Percentiles rank a stretch among this genome's conserved stretches.
phyloP scores from a whole-genome alignment of 2,797 vertebrate species.

The Rhynchonycteris naso region DNA sequence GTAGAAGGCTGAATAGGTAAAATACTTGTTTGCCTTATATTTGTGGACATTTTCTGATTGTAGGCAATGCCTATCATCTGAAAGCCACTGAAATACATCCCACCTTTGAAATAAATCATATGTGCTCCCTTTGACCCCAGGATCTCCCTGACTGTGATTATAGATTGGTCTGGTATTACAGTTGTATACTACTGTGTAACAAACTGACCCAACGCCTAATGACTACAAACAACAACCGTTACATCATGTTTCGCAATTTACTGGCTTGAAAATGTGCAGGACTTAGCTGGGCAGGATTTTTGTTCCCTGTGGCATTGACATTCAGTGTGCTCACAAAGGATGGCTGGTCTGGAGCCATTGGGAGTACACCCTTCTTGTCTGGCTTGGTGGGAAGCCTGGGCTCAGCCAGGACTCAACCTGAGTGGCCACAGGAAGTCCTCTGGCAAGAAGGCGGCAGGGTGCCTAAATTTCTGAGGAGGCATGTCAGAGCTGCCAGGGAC shows the following conservation, averaged over 20 bases:
- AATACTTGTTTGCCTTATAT: fast-evolving
- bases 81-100: not conserved
- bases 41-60: not conserved
- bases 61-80: fast-evolving
- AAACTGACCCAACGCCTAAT: not conserved
- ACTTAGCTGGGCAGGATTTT: not conserved
- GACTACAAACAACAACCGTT: fast-evolving
- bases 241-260: fast-evolving
- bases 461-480: not conserved
- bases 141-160: too few relatives aligned
- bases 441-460: not conserved
- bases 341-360: too few relatives aligned
- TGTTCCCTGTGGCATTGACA: fast-evolving
- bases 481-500: too few relatives aligned
- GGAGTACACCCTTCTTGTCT: fast-evolving
- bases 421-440: not conserved
- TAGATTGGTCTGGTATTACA: not conserved
- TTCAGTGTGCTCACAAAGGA: fast-evolving
- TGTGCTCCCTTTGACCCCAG: not conserved
- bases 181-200: not conserved
- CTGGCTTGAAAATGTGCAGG: not conserved
- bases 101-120: not conserved
- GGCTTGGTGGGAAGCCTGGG: not conserved
- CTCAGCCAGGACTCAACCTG: not conserved
- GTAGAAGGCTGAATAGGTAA: fast-evolving